phyloP scores from a whole-genome alignment of 2,113 vertebrate genomes.

The Romanogobio albipinnatus region DNA sequence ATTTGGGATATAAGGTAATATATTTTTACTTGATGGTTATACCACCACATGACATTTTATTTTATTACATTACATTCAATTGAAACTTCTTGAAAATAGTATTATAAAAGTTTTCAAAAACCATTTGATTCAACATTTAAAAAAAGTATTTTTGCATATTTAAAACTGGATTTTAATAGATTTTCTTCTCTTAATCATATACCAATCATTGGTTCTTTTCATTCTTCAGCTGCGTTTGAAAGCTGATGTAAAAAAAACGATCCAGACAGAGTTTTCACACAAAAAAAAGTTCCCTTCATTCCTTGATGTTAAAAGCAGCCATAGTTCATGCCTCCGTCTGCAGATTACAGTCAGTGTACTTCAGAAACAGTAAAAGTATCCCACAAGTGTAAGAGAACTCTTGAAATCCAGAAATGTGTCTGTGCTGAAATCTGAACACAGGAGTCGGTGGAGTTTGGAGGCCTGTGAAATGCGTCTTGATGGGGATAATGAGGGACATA shows the following conservation, averaged over 20 bases:
- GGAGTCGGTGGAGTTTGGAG: slow-evolving; percentile 51
- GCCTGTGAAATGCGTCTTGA: slow-evolving; percentile 76
- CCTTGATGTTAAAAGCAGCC: slow-evolving; percentile 1
- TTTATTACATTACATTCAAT: not conserved
- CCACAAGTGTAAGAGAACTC: slow-evolving; percentile 19
- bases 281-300: not conserved
- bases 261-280: not conserved
- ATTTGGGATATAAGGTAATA: not conserved
- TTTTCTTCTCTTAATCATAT: not conserved
- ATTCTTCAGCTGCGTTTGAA: not conserved
- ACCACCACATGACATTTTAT: not conserved
- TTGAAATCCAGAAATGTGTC: slow-evolving; percentile 11
- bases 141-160: not conserved
- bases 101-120: not conserved
- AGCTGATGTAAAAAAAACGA: not conserved
- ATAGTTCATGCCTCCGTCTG: not conserved
- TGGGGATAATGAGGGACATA: slow-evolving; percentile 80
- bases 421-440: not conserved
- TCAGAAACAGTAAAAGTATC: not conserved
- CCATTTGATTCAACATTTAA: not conserved
- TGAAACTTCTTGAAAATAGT: not conserved
- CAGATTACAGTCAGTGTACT: slow-evolving; percentile 18
- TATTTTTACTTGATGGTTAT: not conserved
- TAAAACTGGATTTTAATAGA: not conserved
- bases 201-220: not conserved